phyloP scores from a whole-genome alignment of 2,797 vertebrate species.

The Halcyon chelicuti region DNA sequence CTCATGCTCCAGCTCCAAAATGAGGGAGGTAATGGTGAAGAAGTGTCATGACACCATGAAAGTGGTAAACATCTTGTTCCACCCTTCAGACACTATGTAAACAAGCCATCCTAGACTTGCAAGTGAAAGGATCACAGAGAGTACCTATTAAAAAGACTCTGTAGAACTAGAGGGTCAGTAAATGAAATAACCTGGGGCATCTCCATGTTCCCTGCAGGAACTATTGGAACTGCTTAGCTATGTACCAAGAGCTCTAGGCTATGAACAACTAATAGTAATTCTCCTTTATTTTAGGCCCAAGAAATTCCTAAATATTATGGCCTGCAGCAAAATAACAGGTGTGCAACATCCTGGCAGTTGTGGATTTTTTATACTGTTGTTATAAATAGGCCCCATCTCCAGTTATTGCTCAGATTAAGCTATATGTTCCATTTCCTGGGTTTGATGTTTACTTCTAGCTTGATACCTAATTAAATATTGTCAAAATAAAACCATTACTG shows the following conservation, averaged over 20 bases:
- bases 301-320: not conserved
- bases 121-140: not conserved
- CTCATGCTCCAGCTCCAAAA: not conserved
- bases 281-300: not conserved
- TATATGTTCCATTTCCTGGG: not conserved
- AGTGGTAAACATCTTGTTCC: not conserved
- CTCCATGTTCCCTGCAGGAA: not conserved
- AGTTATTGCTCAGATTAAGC: not conserved
- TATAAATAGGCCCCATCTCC: not conserved
- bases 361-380: not conserved
- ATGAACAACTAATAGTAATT: not conserved
- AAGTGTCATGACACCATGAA: not conserved
- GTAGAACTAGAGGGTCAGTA: not conserved
- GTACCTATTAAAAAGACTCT: not conserved
- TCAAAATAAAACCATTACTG: constrained; percentile 28
- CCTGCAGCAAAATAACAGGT: not conserved
- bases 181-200: not conserved
- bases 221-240: not conserved
- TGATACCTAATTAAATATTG: constrained; percentile 1
- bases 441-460: constrained; percentile 1
- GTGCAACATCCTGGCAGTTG: not conserved
- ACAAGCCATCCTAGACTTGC: not conserved
- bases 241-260: not conserved
- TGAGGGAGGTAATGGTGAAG: not conserved
- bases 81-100: not conserved